Conservation (phyloP, 2,888 invertebrate genomes). For the Phorcus lineatus region DNA sequence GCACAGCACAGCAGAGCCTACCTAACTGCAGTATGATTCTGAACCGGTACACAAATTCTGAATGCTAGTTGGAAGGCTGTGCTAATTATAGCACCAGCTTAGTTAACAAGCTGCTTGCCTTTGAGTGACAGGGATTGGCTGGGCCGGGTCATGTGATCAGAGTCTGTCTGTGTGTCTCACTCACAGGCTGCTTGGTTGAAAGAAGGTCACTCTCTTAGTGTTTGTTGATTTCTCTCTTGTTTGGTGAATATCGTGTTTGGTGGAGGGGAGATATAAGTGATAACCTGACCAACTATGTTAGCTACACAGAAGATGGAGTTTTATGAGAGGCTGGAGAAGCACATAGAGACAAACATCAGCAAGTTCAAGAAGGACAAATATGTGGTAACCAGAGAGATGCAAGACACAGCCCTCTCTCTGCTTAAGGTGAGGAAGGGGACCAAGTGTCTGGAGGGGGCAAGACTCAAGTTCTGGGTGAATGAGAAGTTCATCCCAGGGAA, state of each 20-base stretch:
- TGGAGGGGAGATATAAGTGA: no score
- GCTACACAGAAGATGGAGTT: not conserved
- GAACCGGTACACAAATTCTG: constrained; percentile 18
- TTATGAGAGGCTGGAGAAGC: constrained; percentile 1
- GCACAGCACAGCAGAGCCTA: no score
- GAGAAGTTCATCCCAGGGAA: not conserved
- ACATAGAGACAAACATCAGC: constrained; percentile 2
- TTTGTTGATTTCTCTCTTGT: no score
- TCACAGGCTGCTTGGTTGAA: no score
- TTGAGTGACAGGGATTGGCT: not conserved
- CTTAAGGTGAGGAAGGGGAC: not conserved
- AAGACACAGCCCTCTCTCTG: not conserved
- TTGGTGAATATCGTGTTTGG: no score
- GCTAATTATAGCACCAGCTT: not conserved
- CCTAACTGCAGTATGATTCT: not conserved
- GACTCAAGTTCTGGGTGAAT: constrained; percentile 5
- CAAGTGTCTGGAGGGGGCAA: not conserved
- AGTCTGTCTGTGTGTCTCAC: not conserved
- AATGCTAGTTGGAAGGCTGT: not conserved
- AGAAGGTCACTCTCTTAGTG: no score
- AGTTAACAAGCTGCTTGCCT: not conserved
- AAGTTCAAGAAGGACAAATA: not conserved
- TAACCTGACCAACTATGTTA: no score
- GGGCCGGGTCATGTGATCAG: not conserved
- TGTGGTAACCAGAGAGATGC: not conserved